Evolutionary conservation across 2,888 invertebrate species (phyloP).

Genomic region (Drosophila anomelani): DNA sequence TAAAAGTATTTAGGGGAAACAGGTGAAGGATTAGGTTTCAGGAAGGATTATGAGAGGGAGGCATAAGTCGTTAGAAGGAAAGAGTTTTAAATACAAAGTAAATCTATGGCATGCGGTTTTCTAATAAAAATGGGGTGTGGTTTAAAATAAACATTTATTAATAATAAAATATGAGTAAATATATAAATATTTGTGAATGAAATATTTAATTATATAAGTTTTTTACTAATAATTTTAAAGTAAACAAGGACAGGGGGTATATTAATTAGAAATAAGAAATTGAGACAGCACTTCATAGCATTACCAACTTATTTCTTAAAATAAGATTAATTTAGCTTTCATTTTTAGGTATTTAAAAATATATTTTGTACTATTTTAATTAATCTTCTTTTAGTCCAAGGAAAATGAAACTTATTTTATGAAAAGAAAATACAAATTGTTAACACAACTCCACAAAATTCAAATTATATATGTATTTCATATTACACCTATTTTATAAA

Average conservation of each 20-base stretch:
- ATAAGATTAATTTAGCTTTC: background rate
- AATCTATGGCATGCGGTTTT: background rate
- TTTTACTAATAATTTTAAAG: background rate
- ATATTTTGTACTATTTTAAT: no score
- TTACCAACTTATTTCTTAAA: background rate
- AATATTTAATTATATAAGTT: background rate
- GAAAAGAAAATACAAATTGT: no score
- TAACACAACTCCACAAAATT: background rate
- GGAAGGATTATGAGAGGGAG: background rate
- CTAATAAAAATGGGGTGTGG: rapidly evolving
- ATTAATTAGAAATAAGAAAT: background rate
- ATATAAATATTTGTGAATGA: background rate
- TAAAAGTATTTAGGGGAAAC: background rate
- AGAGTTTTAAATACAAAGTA: background rate
- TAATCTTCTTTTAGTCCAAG: background rate
- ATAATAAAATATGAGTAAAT: background rate
- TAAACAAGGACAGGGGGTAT: background rate
- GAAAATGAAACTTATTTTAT: background rate
- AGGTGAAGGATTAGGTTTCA: conserved; percentile 3
- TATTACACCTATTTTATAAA: background rate
- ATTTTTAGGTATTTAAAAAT: background rate
- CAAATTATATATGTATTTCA: rapidly evolving
- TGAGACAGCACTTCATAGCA: background rate
- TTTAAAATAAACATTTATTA: background rate
- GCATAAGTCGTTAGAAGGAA: background rate